Percentiles rank a stretch among this genome's conserved stretches.
phyloP scores from a whole-genome alignment of 2,797 vertebrate species.

The Rhodeus uyekii region DNA sequence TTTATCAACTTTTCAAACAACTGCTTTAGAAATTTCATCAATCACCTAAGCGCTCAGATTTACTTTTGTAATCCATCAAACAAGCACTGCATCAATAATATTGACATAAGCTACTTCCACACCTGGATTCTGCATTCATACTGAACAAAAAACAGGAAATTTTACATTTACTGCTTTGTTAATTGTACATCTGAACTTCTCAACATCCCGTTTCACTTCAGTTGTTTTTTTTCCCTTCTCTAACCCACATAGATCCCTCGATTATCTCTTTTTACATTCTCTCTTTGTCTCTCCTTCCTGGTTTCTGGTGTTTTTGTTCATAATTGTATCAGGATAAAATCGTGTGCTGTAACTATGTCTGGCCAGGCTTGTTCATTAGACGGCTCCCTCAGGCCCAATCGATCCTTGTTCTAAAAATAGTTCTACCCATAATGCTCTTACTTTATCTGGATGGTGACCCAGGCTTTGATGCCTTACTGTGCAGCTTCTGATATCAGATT shows the following conservation, averaged over 20 bases:
- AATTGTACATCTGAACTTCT: conserved; percentile 10
- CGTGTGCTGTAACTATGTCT: conserved; percentile 16
- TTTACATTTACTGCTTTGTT: not conserved
- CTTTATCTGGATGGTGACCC: conserved; percentile 58
- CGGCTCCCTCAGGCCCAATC: conserved; percentile 72
- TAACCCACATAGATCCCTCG: not conserved
- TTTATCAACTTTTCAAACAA: not conserved
- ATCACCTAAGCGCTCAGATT: not conserved
- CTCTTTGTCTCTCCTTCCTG: conserved; percentile 22
- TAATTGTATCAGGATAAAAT: conserved; percentile 28
- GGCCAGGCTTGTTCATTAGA: conserved; percentile 58
- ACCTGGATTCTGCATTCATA: conserved; percentile 23
- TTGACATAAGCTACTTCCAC: not conserved
- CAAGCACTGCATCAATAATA: not conserved
- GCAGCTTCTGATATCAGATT: conserved; percentile 54
- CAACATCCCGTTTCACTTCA: not conserved
- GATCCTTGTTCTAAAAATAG: conserved; percentile 73
- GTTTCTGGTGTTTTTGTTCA: conserved; percentile 26
- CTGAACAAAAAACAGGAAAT: conserved; percentile 9
- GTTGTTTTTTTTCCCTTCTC: not conserved
- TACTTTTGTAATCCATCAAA: not conserved
- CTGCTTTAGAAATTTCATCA: conserved; percentile 5
- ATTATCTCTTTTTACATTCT: conserved; percentile 19
- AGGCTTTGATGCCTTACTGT: conserved; percentile 54
- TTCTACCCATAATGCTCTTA: conserved; percentile 64